Percentiles rank a stretch among this genome's conserved stretches.
phyloP scores from a whole-genome alignment of 2,888 invertebrate genomes.

The Eilema depressum region DNA sequence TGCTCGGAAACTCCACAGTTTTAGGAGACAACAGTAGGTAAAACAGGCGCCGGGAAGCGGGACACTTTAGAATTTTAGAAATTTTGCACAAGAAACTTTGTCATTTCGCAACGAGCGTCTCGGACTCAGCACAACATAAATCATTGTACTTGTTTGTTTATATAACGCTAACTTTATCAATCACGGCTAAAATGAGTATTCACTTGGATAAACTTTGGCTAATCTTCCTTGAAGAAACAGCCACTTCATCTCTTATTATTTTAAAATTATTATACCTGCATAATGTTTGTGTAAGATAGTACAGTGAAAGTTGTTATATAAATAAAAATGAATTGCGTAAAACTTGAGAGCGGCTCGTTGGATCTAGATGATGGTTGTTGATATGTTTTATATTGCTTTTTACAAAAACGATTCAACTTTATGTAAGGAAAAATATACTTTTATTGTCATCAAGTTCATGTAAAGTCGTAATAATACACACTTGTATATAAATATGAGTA shows the following conservation, averaged over 20 bases:
- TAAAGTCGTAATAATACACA: neutral
- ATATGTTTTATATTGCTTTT: no score
- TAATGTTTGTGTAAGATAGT: neutral
- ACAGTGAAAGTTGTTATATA: neutral
- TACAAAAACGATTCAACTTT: neutral
- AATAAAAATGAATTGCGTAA: no score
- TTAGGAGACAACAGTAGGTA: slow-evolving; percentile 71
- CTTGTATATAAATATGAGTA: no score
- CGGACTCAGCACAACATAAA: slow-evolving; percentile 73
- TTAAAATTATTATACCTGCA: neutral
- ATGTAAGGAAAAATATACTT: neutral
- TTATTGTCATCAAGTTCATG: no score
- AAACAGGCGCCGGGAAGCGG: slow-evolving; percentile 62
- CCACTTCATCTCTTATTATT: neutral
- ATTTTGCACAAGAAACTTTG: slow-evolving; percentile 78
- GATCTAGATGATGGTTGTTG: neutral
- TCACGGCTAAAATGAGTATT: slow-evolving; percentile 42
- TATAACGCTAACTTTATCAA: slow-evolving; percentile 63
- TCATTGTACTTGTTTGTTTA: slow-evolving; percentile 72
- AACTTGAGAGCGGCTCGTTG: neutral
- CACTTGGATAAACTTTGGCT: slow-evolving; percentile 29
- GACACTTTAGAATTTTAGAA: slow-evolving; percentile 84
- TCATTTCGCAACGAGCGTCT: slow-evolving; percentile 69
- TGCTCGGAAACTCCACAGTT: slow-evolving; percentile 72
- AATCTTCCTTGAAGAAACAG: neutral